A percentile compares a stretch with the other conserved stretches of the same genome.
Conservation (phyloP, 2,888 invertebrate species). For the Mythimna ferrago region DNA sequence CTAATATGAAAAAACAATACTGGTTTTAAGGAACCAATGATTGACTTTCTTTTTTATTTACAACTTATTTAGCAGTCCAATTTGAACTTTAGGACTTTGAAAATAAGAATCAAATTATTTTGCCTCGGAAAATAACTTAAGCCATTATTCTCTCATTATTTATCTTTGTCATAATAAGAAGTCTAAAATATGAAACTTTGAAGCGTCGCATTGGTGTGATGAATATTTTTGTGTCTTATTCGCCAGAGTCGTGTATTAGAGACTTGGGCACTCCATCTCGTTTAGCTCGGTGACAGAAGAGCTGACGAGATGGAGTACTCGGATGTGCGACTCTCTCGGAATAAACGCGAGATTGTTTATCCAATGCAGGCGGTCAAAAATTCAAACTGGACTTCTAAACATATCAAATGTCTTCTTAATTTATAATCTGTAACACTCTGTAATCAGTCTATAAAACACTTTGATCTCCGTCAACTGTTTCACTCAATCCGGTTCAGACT, state of each 20-base stretch:
- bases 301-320: too few species aligned
- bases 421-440: constrained; percentile 4
- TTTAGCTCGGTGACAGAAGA: too few species aligned
- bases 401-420: not conserved
- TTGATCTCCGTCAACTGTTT: not conserved
- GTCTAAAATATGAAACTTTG: too few species aligned
- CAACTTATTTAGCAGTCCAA: constrained; percentile 1
- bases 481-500: not conserved
- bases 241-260: too few species aligned
- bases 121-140: not conserved
- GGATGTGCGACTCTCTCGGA: too few species aligned
- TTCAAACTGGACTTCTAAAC: constrained; percentile 17
- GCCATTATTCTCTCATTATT: not conserved
- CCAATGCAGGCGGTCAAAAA: not conserved
- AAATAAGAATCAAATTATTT: not conserved
- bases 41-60: constrained; percentile 16
- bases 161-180: not conserved
- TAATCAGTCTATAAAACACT: constrained; percentile 24
- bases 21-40: constrained; percentile 45
- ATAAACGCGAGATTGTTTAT: too few species aligned
- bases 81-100: constrained; percentile 5
- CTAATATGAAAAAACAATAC: constrained; percentile 39
- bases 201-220: too few species aligned
- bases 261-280: too few species aligned
- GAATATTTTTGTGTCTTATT: too few species aligned